A percentile compares a stretch with the other conserved stretches of the same genome.
Evolutionary conservation across 2,113 vertebrate genomes (phyloP).

Genomic region (Mugil cephalus): DNA sequence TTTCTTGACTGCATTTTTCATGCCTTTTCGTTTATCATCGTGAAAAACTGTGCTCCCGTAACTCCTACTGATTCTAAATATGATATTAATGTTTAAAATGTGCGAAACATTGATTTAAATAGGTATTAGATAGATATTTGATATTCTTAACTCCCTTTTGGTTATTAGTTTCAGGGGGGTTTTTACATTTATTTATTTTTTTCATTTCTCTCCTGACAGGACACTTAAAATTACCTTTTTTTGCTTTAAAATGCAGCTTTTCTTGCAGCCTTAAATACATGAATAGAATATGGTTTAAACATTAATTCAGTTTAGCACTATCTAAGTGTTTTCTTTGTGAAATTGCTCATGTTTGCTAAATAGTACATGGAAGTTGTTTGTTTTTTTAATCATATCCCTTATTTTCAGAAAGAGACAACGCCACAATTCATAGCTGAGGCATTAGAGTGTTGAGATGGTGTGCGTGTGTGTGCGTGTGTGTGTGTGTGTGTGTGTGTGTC

Average conservation of each 20-base stretch:
- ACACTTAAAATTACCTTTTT: too few relatives aligned
- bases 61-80: not conserved
- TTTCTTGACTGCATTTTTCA: not conserved
- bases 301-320: too few relatives aligned
- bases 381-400: slow-evolving; percentile 6
- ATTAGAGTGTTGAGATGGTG: not conserved
- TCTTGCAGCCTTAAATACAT: not conserved
- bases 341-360: not conserved
- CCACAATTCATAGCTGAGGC: slow-evolving; percentile 2
- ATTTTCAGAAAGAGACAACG: slow-evolving; percentile 1
- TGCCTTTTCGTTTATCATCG: slow-evolving; percentile 14
- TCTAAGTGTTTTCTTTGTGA: not conserved
- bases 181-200: too few relatives aligned
- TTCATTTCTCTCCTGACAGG: too few relatives aligned
- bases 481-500: slow-evolving; percentile 30
- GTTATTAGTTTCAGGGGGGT: too few relatives aligned
- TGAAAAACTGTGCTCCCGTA: not conserved
- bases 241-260: not conserved
- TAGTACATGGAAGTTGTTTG: not conserved
- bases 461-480: slow-evolving; percentile 28
- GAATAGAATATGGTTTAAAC: too few relatives aligned
- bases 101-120: too few relatives aligned
- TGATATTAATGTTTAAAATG: too few relatives aligned
- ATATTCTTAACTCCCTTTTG: too few relatives aligned
- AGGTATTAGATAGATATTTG: too few relatives aligned